A percentile compares a stretch with the other conserved stretches of the same genome.
Evolutionary conservation across 2,888 invertebrate species (phyloP).

Genomic region (Drosophila sordidula): DNA sequence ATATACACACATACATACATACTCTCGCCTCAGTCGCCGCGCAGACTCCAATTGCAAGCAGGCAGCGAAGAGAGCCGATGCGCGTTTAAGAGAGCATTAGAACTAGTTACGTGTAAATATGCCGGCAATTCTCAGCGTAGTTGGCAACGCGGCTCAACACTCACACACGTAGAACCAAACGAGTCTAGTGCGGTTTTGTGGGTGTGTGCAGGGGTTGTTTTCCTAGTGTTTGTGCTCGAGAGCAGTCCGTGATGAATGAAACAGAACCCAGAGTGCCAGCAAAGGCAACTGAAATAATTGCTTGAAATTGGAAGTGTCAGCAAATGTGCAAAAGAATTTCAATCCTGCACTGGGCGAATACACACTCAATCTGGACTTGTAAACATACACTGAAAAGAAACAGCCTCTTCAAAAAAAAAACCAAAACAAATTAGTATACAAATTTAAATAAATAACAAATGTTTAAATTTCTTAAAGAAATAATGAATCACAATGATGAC

Average conservation of each 20-base stretch:
- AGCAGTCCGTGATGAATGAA: constrained; percentile 33
- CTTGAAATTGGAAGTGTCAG: constrained; percentile 54
- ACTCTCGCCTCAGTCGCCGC: constrained; percentile 40
- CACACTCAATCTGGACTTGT: neutral
- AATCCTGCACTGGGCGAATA: constrained; percentile 23
- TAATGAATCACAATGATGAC: too few relatives aligned
- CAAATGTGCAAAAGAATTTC: constrained; percentile 50
- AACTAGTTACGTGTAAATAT: constrained; percentile 1
- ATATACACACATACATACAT: neutral
- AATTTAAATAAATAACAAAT: too few relatives aligned
- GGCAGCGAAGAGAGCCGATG: constrained; percentile 13
- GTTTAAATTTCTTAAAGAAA: too few relatives aligned
- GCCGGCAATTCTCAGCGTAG: constrained; percentile 8
- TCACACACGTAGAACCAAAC: neutral
- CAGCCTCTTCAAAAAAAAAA: neutral
- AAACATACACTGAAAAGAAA: constrained; percentile 12
- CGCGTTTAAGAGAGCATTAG: constrained; percentile 16
- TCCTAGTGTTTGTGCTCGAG: constrained; percentile 26
- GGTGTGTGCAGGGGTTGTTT: constrained; percentile 41
- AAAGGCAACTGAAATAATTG: constrained; percentile 29
- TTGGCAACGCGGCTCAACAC: constrained; percentile 47
- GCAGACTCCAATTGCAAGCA: constrained; percentile 45
- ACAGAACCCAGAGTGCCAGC: constrained; percentile 26
- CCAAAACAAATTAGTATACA: neutral
- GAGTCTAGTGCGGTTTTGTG: neutral